These are phyloP conservation scores for Nemotelus pantherinus DNA, from an alignment of 2,888 invertebrate genomes.

Conservation along the genomic window DNA sequence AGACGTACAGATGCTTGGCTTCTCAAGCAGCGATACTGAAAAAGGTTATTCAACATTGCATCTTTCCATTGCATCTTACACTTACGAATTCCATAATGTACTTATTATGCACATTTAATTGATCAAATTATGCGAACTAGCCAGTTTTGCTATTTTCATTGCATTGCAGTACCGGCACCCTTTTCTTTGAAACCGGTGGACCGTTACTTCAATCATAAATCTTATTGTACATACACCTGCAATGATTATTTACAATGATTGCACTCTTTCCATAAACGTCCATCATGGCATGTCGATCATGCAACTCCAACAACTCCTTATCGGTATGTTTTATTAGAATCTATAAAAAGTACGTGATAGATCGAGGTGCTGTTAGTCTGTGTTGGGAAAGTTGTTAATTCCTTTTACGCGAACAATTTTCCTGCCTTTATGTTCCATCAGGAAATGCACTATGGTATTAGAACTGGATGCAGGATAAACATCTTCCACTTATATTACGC, in stretches of 20 bases:
- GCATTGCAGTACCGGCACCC: not conserved
- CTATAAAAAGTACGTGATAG: not conserved
- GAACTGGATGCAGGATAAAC: not conserved
- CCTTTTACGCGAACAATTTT: not conserved
- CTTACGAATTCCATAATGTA: too few relatives aligned
- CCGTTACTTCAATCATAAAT: not conserved
- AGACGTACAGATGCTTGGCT: too few relatives aligned
- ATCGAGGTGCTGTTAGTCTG: not conserved
- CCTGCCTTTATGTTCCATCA: not conserved
- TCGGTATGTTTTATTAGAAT: too few relatives aligned
- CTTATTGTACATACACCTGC: too few relatives aligned
- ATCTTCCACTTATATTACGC: not conserved
- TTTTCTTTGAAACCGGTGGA: not conserved
- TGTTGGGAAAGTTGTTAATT: constrained; percentile 8
- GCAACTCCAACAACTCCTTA: too few relatives aligned
- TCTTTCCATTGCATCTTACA: too few relatives aligned
- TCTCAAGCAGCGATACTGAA: too few relatives aligned
- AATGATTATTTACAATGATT: not conserved
- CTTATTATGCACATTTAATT: too few relatives aligned
- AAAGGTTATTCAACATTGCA: too few relatives aligned
- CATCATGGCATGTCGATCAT: not conserved
- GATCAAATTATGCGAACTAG: too few relatives aligned
- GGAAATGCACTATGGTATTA: not conserved
- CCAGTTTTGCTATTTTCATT: too few relatives aligned
- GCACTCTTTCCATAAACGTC: not conserved